Conservation (phyloP, 2,797 vertebrate genomes). For the Fringilla coelebs region DNA sequence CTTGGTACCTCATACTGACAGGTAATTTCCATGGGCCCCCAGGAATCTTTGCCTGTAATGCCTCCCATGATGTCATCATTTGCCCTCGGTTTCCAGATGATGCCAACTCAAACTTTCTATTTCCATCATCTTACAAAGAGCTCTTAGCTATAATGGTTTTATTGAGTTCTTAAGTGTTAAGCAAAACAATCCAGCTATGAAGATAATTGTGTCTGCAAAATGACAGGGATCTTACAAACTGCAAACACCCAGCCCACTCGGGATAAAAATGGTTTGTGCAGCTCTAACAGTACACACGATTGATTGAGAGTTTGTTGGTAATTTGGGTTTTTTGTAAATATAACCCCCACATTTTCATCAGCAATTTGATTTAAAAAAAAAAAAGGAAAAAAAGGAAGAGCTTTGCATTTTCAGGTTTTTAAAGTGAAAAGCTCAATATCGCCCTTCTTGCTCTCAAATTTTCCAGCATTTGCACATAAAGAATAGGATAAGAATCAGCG, state of each 20-base stretch:
- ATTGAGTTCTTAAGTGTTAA: constrained; percentile 12
- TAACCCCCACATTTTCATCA: background rate
- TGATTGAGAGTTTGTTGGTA: background rate
- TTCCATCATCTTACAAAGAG: background rate
- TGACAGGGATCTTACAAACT: constrained; percentile 29
- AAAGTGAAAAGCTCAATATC: background rate
- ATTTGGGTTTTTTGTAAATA: background rate
- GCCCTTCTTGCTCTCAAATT: background rate
- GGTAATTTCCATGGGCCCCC: background rate
- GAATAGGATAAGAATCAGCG: fast-evolving
- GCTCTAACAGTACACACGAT: background rate
- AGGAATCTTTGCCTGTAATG: background rate
- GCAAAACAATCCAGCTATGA: constrained; percentile 22
- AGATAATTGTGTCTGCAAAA: constrained; percentile 35
- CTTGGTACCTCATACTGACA: background rate
- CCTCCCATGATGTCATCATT: background rate
- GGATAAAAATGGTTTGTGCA: constrained; percentile 10
- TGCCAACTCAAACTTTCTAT: background rate
- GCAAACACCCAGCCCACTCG: background rate
- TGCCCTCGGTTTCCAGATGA: background rate
- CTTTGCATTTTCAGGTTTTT: background rate
- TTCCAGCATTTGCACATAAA: background rate
- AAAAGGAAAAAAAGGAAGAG: background rate
- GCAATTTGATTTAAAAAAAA: background rate
- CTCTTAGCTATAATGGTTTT: background rate